These are phyloP conservation scores for Tromatobia lineatoria DNA, from an alignment of 2,888 invertebrate species.

Conservation along the genomic window DNA sequence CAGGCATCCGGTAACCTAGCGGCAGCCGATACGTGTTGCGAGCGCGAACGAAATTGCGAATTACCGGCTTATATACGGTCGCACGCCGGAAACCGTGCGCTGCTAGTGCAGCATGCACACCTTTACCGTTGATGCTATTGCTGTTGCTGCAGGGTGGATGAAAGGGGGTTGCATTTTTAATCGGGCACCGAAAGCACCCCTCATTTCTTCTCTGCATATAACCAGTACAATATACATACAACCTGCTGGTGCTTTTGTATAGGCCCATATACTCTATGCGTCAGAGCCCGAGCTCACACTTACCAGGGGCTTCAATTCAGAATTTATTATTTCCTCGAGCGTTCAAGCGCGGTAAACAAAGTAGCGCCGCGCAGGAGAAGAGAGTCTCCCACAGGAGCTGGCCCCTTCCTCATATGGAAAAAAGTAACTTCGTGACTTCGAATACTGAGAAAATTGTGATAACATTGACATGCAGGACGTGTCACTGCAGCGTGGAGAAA, in stretches of 20 bases:
- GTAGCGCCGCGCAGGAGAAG: constrained; percentile 31
- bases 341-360: constrained; percentile 55
- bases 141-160: constrained; percentile 36
- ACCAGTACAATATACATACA: constrained; percentile 10
- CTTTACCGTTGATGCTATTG: constrained; percentile 11
- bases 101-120: not conserved
- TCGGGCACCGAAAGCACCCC: constrained; percentile 55
- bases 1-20: constrained; percentile 56
- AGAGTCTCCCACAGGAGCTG: constrained; percentile 17
- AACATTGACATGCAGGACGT: not conserved
- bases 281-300: constrained; percentile 15
- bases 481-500: not conserved
- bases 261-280: not conserved
- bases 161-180: constrained; percentile 64
- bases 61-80: constrained; percentile 65
- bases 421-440: constrained; percentile 21
- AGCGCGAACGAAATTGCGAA: constrained; percentile 63
- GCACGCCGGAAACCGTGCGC: constrained; percentile 48
- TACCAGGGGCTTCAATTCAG: constrained; percentile 30
- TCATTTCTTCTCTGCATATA: constrained; percentile 29
- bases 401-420: constrained; percentile 17
- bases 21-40: constrained; percentile 50
- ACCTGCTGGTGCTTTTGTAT: not conserved
- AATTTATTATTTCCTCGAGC: constrained; percentile 65
- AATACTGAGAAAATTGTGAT: not conserved